These are phyloP conservation scores for Diarsia dahlii DNA, from an alignment of 2,888 invertebrate species.

Conservation along the genomic window DNA sequence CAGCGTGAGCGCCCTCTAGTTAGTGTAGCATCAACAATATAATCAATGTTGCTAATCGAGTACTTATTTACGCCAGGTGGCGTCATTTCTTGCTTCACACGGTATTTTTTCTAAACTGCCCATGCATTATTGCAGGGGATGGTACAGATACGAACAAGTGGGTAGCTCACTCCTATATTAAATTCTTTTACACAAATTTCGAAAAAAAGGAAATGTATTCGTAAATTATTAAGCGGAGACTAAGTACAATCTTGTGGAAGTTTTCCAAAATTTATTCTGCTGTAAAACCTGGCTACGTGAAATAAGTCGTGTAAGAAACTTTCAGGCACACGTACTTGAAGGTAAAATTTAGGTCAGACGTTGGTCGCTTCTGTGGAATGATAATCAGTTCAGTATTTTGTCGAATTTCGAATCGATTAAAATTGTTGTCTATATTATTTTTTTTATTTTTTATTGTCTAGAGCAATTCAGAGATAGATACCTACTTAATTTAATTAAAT, in stretches of 20 bases:
- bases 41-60: too few species aligned
- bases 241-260: slow-evolving; percentile 45
- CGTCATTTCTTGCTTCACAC: too few species aligned
- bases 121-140: too few species aligned
- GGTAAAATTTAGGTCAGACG: slow-evolving; percentile 38
- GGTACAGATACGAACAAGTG: not conserved
- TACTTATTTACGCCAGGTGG: too few species aligned
- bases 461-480: too few species aligned
- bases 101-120: too few species aligned
- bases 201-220: slow-evolving; percentile 38
- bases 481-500: too few species aligned
- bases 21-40: too few species aligned
- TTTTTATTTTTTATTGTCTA: too few species aligned
- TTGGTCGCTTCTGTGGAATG: slow-evolving; percentile 21
- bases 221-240: slow-evolving; percentile 38
- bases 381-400: slow-evolving; percentile 26
- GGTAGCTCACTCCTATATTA: not conserved
- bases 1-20: too few species aligned
- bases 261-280: slow-evolving; percentile 55
- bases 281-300: slow-evolving; percentile 51
- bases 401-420: too few species aligned
- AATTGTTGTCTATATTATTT: too few species aligned
- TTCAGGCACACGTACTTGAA: slow-evolving; percentile 37
- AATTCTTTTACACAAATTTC: not conserved
- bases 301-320: slow-evolving; percentile 41